Evolutionary conservation across 2,113 vertebrate species (phyloP).

Genomic region (Nansenia antarctica): DNA sequence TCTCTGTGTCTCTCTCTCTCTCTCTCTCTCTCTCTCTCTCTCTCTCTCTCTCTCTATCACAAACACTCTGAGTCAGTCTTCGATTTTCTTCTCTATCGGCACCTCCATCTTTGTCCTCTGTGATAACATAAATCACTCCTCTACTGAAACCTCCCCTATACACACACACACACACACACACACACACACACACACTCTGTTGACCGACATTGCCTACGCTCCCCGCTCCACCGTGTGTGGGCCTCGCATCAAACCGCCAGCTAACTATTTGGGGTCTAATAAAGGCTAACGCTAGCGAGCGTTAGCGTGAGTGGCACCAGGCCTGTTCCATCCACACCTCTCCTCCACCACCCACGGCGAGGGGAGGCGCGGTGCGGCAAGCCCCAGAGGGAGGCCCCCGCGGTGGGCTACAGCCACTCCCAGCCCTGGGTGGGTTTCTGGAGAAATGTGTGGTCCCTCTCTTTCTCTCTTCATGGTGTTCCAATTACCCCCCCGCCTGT

Average conservation of each 20-base stretch:
- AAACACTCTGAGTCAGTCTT: slow-evolving; percentile 6
- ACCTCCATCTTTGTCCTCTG: slow-evolving; percentile 17
- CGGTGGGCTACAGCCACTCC: slow-evolving; percentile 10
- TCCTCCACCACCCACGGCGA: slow-evolving; percentile 41
- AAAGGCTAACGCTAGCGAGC: slow-evolving; percentile 39
- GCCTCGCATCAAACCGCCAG: slow-evolving; percentile 64
- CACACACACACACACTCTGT: slow-evolving; percentile 31
- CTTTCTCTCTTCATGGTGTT: slow-evolving; percentile 26
- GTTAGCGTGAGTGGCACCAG: not conserved
- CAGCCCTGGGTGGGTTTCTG: slow-evolving; percentile 25
- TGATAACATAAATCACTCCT: slow-evolving; percentile 7
- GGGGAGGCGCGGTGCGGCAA: not conserved
- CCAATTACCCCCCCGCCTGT: slow-evolving; percentile 34
- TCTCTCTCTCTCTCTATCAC: slow-evolving; percentile 22
- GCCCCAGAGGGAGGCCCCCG: slow-evolving; percentile 32
- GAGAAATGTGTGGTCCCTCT: slow-evolving; percentile 40
- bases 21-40: slow-evolving; percentile 6
- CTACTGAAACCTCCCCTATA: slow-evolving; percentile 1
- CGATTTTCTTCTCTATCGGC: slow-evolving; percentile 1
- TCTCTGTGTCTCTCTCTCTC: slow-evolving; percentile 15
- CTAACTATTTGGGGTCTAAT: slow-evolving; percentile 42
- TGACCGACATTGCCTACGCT: slow-evolving; percentile 31
- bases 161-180: slow-evolving; percentile 22
- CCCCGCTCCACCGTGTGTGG: slow-evolving; percentile 61
- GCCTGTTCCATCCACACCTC: slow-evolving; percentile 28